Conservation (phyloP, 2,113 vertebrate species). For the Alexandromys fortis region DNA sequence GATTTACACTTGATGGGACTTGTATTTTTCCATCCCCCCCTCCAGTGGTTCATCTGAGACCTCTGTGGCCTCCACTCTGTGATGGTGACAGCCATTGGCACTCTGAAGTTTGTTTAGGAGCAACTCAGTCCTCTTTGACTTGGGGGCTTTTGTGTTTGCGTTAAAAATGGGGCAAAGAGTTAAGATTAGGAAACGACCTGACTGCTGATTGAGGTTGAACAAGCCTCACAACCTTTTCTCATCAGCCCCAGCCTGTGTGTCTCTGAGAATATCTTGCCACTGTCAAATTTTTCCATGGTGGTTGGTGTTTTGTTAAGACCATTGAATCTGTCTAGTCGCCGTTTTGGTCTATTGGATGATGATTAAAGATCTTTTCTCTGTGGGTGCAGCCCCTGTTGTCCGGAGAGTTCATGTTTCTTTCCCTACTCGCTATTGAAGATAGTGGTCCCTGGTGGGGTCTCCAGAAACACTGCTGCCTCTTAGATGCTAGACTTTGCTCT, state of each 20-base stretch:
- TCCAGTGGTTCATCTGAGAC: neutral
- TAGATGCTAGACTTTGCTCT: neutral
- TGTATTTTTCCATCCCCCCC: neutral
- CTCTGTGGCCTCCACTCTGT: accelerated
- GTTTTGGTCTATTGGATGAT: neutral
- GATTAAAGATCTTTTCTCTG: neutral
- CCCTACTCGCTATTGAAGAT: neutral
- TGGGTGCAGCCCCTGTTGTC: neutral
- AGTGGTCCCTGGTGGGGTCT: neutral
- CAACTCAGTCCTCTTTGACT: neutral
- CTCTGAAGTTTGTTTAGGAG: neutral
- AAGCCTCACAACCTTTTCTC: neutral
- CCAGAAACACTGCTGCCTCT: neutral
- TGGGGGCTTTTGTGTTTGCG: neutral
- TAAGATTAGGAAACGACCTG: neutral
- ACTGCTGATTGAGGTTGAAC: neutral
- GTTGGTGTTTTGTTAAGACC: neutral
- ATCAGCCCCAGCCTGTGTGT: neutral
- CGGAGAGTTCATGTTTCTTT: neutral
- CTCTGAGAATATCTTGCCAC: neutral
- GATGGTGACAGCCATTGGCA: neutral
- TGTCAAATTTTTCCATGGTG: neutral
- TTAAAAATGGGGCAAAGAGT: constrained; percentile 10
- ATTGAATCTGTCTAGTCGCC: neutral
- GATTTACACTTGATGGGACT: neutral